phyloP scores from a whole-genome alignment of 2,888 invertebrate species.

The Palloptera scutellata region DNA sequence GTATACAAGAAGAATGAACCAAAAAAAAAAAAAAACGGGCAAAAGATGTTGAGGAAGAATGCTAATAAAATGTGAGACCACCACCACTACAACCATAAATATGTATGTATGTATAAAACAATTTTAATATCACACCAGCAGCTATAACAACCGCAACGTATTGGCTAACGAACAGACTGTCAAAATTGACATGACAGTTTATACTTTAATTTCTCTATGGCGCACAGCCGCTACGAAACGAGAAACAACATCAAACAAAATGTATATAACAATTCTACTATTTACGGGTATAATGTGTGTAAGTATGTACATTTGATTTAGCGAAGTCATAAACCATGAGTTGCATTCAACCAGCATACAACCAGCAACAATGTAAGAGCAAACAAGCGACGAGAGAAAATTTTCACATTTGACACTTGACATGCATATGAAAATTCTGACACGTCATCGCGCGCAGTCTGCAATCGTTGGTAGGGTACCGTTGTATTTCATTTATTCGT shows the following conservation, averaged over 20 bases:
- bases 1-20: not conserved
- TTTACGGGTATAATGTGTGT: not conserved
- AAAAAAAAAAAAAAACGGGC: conserved; percentile 34
- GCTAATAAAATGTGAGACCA: not conserved
- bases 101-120: conserved; percentile 2
- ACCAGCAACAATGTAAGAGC: not conserved
- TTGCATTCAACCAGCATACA: not conserved
- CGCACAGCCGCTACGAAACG: conserved; percentile 32
- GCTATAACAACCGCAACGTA: conserved; percentile 12
- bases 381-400: conserved; percentile 29
- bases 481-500: conserved; percentile 6
- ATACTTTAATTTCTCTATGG: conserved; percentile 22
- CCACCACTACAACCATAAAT: not conserved
- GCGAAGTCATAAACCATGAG: too few relatives aligned
- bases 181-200: conserved; percentile 59
- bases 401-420: conserved; percentile 56
- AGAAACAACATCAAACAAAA: conserved; percentile 48
- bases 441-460: conserved; percentile 59
- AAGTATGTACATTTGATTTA: not conserved
- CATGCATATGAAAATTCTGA: conserved; percentile 64
- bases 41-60: not conserved
- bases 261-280: conserved; percentile 19
- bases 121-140: too few relatives aligned
- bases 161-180: conserved; percentile 50
- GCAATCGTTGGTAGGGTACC: conserved; percentile 9